These are phyloP conservation scores for Pseudorectes ferrugineus DNA, from an alignment of 2,113 vertebrate species.

Conservation along the genomic window DNA sequence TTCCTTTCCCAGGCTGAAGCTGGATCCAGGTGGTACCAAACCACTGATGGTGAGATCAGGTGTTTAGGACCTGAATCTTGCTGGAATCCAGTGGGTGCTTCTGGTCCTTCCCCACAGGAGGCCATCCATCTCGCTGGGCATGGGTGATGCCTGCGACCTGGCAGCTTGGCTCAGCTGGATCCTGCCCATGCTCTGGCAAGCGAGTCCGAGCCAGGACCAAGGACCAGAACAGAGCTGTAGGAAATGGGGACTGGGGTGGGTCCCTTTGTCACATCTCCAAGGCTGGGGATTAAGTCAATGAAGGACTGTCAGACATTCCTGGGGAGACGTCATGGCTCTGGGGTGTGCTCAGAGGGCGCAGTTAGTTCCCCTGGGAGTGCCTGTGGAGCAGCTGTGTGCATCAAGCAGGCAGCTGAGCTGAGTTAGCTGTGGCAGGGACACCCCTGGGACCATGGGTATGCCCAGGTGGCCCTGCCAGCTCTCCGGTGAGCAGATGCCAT, in stretches of 20 bases:
- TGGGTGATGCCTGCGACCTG: neutral
- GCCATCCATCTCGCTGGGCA: accelerated
- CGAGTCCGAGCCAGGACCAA: neutral
- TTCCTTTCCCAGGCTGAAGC: neutral
- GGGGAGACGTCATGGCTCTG: accelerated
- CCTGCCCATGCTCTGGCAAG: accelerated
- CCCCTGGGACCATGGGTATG: accelerated
- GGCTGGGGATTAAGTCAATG: neutral
- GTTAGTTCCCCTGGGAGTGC: neutral
- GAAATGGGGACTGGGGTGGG: neutral
- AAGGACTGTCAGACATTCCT: neutral
- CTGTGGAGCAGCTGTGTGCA: neutral
- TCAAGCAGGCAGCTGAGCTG: neutral
- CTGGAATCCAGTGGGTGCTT: neutral
- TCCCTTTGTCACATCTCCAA: neutral
- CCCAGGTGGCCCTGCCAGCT: neutral
- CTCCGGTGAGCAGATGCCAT: accelerated
- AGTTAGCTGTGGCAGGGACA: accelerated
- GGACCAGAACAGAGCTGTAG: neutral
- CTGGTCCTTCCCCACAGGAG: neutral
- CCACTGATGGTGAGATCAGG: neutral
- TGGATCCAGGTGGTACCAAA: neutral
- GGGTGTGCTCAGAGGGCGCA: accelerated
- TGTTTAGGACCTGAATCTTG: neutral
- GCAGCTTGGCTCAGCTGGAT: accelerated